Evolutionary conservation across 1,140 invertebrate species (phyloP).

Genomic region (Steinernema feltiae): DNA sequence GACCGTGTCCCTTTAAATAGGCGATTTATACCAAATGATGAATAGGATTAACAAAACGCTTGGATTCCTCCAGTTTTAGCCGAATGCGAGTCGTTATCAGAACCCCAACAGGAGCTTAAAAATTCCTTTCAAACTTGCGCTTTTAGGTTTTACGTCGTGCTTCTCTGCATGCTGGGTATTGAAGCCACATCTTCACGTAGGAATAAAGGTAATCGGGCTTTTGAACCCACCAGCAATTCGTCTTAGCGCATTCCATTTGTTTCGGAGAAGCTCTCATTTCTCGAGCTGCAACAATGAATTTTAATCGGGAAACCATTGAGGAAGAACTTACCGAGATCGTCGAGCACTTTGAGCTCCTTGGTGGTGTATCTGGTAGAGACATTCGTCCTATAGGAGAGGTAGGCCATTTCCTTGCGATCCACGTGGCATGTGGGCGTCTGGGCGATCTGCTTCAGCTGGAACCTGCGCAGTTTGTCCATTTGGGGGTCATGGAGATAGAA

Average conservation of each 20-base stretch:
- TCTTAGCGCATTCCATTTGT: background rate
- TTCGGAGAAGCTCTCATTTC: background rate
- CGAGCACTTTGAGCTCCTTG: background rate
- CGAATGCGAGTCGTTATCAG: too few relatives aligned
- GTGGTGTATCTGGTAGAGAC: background rate
- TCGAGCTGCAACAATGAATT: background rate
- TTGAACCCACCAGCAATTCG: too few relatives aligned
- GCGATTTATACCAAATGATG: too few relatives aligned
- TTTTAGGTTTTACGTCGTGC: too few relatives aligned
- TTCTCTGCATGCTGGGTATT: too few relatives aligned
- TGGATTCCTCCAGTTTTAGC: too few relatives aligned
- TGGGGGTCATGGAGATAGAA: background rate
- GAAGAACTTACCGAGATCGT: background rate
- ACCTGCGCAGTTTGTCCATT: background rate
- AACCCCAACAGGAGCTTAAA: too few relatives aligned
- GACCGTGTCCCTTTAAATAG: too few relatives aligned
- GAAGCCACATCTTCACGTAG: too few relatives aligned
- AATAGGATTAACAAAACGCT: too few relatives aligned
- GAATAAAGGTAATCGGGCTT: too few relatives aligned
- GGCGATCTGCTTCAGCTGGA: background rate
- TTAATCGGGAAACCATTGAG: background rate
- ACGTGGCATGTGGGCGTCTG: background rate
- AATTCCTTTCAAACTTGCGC: too few relatives aligned
- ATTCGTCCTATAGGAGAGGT: background rate
- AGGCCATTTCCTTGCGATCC: background rate